Evolutionary conservation across 2,888 invertebrate species (phyloP), one percentile per base, ranked within the genome.

Genomic region (Cephus rjabovi): DNA sequence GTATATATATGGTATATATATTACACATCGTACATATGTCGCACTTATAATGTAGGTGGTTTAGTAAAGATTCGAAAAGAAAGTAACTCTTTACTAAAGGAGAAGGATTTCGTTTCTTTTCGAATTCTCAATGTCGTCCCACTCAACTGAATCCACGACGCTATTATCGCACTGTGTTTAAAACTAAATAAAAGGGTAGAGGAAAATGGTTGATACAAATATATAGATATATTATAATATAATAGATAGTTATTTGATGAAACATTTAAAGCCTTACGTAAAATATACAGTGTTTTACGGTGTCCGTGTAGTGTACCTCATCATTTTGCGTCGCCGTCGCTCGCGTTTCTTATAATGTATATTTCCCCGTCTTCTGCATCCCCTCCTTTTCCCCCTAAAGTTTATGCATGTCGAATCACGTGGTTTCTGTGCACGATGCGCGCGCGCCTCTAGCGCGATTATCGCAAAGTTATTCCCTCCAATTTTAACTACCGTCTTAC

Each of bases 211-310:
- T 84, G 87, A 87, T 90, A 89, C 87, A 89, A 90, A 90, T 89
- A 89, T 89, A 90, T 90, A 90, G 87, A 87, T 89, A 89, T 88
- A 89, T 87, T 87, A 90, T 88, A 86, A 88, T 87, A 87, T 86
- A 87, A 88, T 90, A 90, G 87, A 83, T 86, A 89, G 88, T 87
- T 90, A 89, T 89, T 89, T 89, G 85, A 89, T 89, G 89, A 90
- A 90, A 90, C 90, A 90, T 88, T 90, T 87, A 90, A 90, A 90
- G 90, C 90, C 89, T 90, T 89, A 90, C 87, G 87, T 90, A 89
- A 90, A 90, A 90, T 90, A 89, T 90, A 90, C 89, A 89, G 83
- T 87, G 78, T 81, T 80, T 73, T 37, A 37, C 71, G 76, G 37
- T 56, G 56, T 56, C 37, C 79, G 79, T 81, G 79, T 81, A 76